phyloP scores from a whole-genome alignment of 2,113 vertebrate genomes.

The Atherinomorus stipes region DNA sequence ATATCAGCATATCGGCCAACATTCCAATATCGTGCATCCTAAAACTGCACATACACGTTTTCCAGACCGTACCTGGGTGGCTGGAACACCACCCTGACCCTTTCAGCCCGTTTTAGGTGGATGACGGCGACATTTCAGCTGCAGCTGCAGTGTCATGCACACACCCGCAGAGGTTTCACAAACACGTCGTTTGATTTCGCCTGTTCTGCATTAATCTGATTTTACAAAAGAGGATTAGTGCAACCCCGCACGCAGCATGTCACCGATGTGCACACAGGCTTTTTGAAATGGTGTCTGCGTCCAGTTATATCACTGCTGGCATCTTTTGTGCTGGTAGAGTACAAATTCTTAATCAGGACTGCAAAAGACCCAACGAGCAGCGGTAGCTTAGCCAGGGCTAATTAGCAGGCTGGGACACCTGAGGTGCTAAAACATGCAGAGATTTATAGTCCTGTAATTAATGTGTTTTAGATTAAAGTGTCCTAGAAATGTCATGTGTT shows the following conservation, averaged over 20 bases:
- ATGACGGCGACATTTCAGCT: constrained; percentile 24
- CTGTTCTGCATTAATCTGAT: constrained; percentile 38
- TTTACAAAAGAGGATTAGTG: constrained; percentile 50
- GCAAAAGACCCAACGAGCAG: neutral
- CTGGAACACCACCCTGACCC: neutral
- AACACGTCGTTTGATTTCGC: constrained; percentile 5
- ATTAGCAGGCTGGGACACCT: constrained; percentile 41
- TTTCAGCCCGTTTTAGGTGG: neutral
- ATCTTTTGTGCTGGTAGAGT: neutral
- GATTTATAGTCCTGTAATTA: constrained; percentile 29
- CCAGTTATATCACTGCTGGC: neutral
- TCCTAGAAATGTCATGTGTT: constrained; percentile 59
- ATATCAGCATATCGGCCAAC: too few species aligned
- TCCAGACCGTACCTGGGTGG: too few species aligned
- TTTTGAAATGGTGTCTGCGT: neutral
- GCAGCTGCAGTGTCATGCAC: neutral
- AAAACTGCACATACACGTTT: too few species aligned
- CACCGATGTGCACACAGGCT: neutral
- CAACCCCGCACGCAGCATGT: neutral
- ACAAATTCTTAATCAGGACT: neutral
- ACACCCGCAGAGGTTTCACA: constrained; percentile 1
- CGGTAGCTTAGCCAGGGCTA: constrained; percentile 22
- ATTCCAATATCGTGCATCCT: too few species aligned
- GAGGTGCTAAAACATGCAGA: constrained; percentile 25
- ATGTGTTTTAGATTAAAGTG: constrained; percentile 52